These are phyloP conservation scores for Caenorhabditis drosophilae DNA, from an alignment of 2,888 invertebrate genomes.

Conservation along the genomic window DNA sequence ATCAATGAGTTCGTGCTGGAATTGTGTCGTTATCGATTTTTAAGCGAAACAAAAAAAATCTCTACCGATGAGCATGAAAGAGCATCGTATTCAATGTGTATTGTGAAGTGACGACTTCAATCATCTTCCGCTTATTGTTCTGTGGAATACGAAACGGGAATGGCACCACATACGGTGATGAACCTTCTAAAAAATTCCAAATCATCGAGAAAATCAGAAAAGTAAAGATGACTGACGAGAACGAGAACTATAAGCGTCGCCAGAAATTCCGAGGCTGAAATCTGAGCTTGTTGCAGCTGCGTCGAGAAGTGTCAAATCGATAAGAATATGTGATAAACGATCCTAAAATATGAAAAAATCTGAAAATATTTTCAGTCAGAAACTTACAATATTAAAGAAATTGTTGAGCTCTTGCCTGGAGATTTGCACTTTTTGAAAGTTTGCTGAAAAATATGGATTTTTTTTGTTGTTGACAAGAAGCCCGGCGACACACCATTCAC, in stretches of 20 bases:
- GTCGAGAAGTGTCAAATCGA: slow-evolving; percentile 51
- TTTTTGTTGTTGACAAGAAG: neutral
- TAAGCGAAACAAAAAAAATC: neutral
- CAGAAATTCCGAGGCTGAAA: slow-evolving; percentile 52
- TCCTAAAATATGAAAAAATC: too few relatives aligned
- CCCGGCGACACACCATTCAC: too few relatives aligned
- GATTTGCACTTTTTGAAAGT: slow-evolving; percentile 20
- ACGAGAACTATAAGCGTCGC: slow-evolving; percentile 46
- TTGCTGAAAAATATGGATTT: slow-evolving; percentile 14
- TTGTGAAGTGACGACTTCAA: slow-evolving; percentile 50
- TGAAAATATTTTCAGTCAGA: too few relatives aligned
- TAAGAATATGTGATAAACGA: slow-evolving; percentile 47
- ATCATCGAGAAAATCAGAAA: neutral
- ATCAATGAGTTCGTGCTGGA: slow-evolving; percentile 53
- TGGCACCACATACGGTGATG: slow-evolving; percentile 44
- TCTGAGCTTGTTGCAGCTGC: slow-evolving; percentile 47
- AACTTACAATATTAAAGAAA: slow-evolving; percentile 55
- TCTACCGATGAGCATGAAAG: slow-evolving; percentile 51
- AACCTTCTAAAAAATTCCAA: slow-evolving; percentile 39
- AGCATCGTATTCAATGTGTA: slow-evolving; percentile 51
- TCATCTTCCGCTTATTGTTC: slow-evolving; percentile 40
- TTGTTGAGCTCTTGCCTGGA: slow-evolving; percentile 45
- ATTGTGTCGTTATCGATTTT: neutral
- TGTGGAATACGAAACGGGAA: slow-evolving; percentile 52
- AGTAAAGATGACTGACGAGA: slow-evolving; percentile 27